Conservation (phyloP, 1,140 invertebrate species). For the Drosophila persimilis region DNA sequence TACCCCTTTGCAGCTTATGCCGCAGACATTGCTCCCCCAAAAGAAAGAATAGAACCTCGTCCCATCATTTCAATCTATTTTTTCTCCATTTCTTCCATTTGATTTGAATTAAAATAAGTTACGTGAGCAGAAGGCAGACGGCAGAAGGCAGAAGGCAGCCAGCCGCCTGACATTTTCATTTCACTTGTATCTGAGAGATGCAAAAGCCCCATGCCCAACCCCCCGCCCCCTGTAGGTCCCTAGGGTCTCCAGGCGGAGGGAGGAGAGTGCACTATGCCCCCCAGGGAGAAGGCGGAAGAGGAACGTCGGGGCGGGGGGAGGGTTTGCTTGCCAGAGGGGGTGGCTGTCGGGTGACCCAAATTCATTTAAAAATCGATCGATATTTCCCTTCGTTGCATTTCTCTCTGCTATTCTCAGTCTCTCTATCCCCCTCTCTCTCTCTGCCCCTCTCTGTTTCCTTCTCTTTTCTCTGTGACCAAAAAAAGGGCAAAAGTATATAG, state of each 20-base stretch:
- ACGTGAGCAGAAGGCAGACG: slow-evolving; percentile 59
- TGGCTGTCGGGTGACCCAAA: slow-evolving; percentile 60
- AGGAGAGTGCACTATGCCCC: slow-evolving; percentile 12
- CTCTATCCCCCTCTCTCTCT: neutral
- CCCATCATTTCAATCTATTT: slow-evolving; percentile 68
- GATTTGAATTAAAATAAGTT: slow-evolving; percentile 80
- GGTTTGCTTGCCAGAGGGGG: slow-evolving; percentile 1
- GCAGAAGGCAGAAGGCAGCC: too few species aligned
- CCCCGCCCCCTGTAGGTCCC: neutral
- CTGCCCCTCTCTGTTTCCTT: too few species aligned
- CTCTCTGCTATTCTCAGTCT: slow-evolving; percentile 17
- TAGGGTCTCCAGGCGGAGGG: neutral
- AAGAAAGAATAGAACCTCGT: neutral
- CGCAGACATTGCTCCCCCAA: slow-evolving; percentile 8
- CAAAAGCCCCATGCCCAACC: slow-evolving; percentile 13
- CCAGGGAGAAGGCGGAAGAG: slow-evolving; percentile 10
- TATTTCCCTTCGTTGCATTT: slow-evolving; percentile 55
- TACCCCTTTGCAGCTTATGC: neutral
- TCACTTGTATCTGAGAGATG: slow-evolving; percentile 56
- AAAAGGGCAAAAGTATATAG: slow-evolving; percentile 68
- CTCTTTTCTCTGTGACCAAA: slow-evolving; percentile 49
- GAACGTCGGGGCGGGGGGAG: neutral
- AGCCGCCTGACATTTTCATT: slow-evolving; percentile 62
- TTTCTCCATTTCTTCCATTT: slow-evolving; percentile 62
- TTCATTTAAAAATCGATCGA: slow-evolving; percentile 81